Conservation (phyloP, 1,140 invertebrate genomes). For the Dreissena polymorpha region DNA sequence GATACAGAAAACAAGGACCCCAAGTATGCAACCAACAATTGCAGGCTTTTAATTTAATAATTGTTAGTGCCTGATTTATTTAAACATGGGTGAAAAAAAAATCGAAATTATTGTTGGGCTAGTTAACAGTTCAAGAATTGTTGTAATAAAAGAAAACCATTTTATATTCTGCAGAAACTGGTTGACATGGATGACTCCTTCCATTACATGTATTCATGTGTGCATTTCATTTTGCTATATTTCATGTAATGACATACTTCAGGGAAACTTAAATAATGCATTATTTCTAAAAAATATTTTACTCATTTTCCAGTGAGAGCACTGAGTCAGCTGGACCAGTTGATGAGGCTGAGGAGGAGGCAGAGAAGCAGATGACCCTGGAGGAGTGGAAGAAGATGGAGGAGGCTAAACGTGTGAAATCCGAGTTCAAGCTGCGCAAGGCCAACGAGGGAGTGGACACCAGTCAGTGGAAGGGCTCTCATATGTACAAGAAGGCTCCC, state of each 20-base stretch:
- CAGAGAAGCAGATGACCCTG: conserved; percentile 72
- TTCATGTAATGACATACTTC: too few species aligned
- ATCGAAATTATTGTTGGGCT: too few species aligned
- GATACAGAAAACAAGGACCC: conserved; percentile 73
- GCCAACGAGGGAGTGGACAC: conserved; percentile 71
- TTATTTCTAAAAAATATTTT: too few species aligned
- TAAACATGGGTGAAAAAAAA: too few species aligned
- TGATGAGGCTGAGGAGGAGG: conserved; percentile 61
- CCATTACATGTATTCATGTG: too few species aligned
- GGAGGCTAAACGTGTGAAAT: conserved; percentile 63
- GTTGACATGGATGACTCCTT: too few species aligned
- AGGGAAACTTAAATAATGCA: too few species aligned
- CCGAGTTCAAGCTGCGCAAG: conserved; percentile 71
- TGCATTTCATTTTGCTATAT: too few species aligned
- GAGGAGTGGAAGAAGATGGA: conserved; percentile 74
- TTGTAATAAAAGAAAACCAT: too few species aligned
- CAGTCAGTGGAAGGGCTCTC: conserved; percentile 69
- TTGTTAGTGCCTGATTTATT: too few species aligned
- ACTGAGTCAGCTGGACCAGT: conserved; percentile 58
- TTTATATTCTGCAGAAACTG: too few species aligned
- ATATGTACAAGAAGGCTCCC: conserved; percentile 68
- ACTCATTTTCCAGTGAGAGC: conserved; percentile 67
- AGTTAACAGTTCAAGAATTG: too few species aligned
- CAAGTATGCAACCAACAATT: conserved; percentile 63
- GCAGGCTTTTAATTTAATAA: neutral